phyloP scores from a whole-genome alignment of 1,140 invertebrate genomes.

The Rhizoglyphus robini region DNA sequence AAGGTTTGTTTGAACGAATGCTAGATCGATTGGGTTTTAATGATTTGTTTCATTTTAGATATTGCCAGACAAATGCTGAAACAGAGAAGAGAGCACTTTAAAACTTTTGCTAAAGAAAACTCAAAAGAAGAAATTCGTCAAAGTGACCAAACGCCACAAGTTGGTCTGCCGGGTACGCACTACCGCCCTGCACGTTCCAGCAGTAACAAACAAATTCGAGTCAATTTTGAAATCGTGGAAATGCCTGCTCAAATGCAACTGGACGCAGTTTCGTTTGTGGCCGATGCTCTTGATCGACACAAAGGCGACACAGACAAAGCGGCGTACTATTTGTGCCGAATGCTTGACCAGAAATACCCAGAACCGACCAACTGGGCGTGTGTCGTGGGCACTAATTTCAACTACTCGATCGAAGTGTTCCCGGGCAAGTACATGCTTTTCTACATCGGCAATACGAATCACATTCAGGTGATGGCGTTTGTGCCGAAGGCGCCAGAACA shows the following conservation, averaged over 20 bases:
- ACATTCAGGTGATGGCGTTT: conserved; percentile 12
- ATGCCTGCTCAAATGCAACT: conserved; percentile 19
- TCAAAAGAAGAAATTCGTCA: no score
- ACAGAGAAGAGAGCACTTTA: background rate
- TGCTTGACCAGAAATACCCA: conserved; percentile 12
- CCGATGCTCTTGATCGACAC: background rate
- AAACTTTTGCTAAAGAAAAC: background rate
- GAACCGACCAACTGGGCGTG: conserved; percentile 12
- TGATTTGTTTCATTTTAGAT: background rate
- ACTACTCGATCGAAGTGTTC: conserved; percentile 3
- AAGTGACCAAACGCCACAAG: no score
- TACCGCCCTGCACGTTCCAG: no score
- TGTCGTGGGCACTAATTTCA: conserved; percentile 3
- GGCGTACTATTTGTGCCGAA: conserved; percentile 9
- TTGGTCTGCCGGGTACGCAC: no score
- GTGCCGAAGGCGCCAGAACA: background rate
- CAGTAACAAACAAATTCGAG: background rate
- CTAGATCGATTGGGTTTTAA: background rate
- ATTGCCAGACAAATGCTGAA: background rate
- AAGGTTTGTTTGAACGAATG: background rate
- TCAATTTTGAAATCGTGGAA: conserved; percentile 17
- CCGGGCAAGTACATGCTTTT: conserved; percentile 19
- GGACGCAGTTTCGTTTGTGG: conserved; percentile 11
- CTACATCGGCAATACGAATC: conserved; percentile 12
- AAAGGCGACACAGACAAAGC: conserved; percentile 2